phyloP scores from a whole-genome alignment of 2,113 vertebrate genomes.

The Thunnus maccoyii region DNA sequence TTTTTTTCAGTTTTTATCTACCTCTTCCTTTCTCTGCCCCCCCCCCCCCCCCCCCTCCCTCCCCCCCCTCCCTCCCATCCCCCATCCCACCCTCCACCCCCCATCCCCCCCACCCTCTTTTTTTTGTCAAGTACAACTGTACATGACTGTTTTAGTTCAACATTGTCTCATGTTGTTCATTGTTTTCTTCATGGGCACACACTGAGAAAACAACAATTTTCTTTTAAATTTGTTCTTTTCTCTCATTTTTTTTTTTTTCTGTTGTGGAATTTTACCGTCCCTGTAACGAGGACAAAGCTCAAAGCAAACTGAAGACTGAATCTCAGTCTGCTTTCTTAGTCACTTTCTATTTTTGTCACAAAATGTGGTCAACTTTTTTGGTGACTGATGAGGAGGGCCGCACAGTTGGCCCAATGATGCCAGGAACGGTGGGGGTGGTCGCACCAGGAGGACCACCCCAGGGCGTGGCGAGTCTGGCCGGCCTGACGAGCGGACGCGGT shows the following conservation, averaged over 20 bases:
- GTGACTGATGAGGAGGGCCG: slow-evolving; percentile 86
- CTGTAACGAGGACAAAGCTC: background rate
- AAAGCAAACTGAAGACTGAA: background rate
- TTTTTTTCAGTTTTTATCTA: background rate
- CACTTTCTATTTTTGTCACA: slow-evolving; percentile 9
- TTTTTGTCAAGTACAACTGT: background rate
- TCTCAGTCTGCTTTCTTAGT: background rate
- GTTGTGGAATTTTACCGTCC: background rate
- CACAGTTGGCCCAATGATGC: background rate
- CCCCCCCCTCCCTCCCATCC: too few relatives aligned
- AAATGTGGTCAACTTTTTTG: slow-evolving; percentile 92
- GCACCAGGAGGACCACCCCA: slow-evolving; percentile 38
- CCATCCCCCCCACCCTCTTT: too few relatives aligned
- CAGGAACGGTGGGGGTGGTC: slow-evolving; percentile 3
- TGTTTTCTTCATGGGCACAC: slow-evolving; percentile 14
- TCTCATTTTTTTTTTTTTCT: background rate
- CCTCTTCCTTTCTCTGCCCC: background rate
- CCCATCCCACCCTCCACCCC: too few relatives aligned
- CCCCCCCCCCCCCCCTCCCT: too few relatives aligned
- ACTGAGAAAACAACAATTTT: slow-evolving; percentile 3
- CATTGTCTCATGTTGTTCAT: background rate
- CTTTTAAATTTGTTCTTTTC: background rate
- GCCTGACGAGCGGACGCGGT: slow-evolving; percentile 67
- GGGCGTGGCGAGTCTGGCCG: slow-evolving; percentile 50
- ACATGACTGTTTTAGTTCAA: background rate